Evolutionary conservation across 1,140 invertebrate genomes (phyloP).

Genomic region (Pseudomyrmex pallidus): DNA sequence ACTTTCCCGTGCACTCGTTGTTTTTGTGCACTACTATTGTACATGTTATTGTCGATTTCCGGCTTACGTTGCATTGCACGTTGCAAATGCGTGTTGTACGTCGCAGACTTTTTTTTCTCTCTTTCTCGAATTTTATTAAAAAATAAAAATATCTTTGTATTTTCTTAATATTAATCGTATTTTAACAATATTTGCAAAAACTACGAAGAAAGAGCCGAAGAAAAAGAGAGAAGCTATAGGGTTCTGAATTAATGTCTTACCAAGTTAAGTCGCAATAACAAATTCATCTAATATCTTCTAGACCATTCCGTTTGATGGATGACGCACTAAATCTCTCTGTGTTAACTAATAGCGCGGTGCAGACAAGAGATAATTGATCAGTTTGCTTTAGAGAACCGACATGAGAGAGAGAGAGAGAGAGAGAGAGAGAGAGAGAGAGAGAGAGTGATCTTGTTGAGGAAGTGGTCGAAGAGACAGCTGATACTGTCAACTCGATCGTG

Average conservation of each 20-base stretch:
- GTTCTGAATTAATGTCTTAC: too few species aligned
- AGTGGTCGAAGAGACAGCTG: conserved; percentile 47
- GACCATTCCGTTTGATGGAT: not conserved
- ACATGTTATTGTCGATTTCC: not conserved
- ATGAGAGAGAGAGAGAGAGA: not conserved
- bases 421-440: too few species aligned
- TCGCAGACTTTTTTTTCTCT: not conserved
- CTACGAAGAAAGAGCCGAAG: too few species aligned
- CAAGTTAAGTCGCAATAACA: too few species aligned
- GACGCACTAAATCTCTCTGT: not conserved
- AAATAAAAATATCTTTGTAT: not conserved
- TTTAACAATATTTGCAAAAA: too few species aligned
- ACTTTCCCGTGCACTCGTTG: conserved; percentile 2
- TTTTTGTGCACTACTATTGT: not conserved
- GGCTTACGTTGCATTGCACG: not conserved
- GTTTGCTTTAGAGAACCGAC: conserved; percentile 50
- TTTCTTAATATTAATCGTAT: too few species aligned
- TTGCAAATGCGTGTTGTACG: not conserved
- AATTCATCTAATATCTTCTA: too few species aligned
- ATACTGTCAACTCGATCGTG: conserved; percentile 44
- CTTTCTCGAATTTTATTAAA: not conserved
- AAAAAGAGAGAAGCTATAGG: too few species aligned
- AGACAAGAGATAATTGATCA: conserved; percentile 53
- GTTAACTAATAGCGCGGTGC: conserved; percentile 5
- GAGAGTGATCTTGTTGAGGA: conserved; percentile 25